phyloP scores from a whole-genome alignment of 1,140 invertebrate species.

The Pantala flavescens region DNA sequence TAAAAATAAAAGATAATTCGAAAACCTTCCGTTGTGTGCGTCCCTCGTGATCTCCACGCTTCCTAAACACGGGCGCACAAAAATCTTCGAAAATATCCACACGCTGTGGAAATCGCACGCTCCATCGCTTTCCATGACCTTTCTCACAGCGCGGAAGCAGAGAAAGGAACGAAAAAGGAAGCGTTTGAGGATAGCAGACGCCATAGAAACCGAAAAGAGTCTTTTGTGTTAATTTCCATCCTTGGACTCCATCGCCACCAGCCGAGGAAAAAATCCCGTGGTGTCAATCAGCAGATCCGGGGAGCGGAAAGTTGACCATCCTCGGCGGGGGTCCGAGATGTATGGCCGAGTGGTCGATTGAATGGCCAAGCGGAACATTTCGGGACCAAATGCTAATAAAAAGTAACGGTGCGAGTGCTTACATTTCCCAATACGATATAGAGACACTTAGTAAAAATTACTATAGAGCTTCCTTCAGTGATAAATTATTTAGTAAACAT shows the following conservation, averaged over 20 bases:
- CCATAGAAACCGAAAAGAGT: not conserved
- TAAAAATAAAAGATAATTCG: no score
- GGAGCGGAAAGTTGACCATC: not conserved
- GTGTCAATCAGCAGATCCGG: not conserved
- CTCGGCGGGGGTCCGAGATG: no score
- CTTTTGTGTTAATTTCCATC: not conserved
- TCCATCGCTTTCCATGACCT: not conserved
- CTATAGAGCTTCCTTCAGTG: no score
- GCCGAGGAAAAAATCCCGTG: not conserved
- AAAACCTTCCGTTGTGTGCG: no score
- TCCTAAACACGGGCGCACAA: not conserved
- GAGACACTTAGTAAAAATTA: no score
- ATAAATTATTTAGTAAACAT: no score
- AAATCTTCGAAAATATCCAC: not conserved
- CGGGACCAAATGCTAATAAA: no score
- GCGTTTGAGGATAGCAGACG: not conserved
- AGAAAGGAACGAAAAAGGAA: not conserved
- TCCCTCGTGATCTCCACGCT: no score
- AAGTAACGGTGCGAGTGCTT: no score
- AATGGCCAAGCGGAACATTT: no score
- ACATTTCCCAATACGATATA: no score
- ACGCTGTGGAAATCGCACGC: not conserved
- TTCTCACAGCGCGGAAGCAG: not conserved
- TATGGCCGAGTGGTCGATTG: no score
- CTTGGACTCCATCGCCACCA: not conserved